These are phyloP conservation scores for Chromis chromis DNA, from an alignment of 2,797 vertebrate genomes.

Conservation along the genomic window DNA sequence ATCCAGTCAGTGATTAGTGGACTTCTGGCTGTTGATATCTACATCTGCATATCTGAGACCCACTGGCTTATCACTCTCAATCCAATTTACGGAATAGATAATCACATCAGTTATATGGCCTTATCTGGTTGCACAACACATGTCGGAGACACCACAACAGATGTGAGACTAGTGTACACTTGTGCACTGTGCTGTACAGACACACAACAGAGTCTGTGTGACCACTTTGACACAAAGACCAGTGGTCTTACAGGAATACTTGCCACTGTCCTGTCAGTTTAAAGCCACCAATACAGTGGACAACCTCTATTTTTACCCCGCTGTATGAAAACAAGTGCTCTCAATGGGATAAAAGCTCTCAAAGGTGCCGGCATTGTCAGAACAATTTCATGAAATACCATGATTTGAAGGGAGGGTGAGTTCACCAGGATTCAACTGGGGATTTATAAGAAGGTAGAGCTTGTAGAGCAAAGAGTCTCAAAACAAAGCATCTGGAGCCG, in stretches of 20 bases:
- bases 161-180: background rate
- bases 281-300: slow-evolving; percentile 20
- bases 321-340: slow-evolving; percentile 41
- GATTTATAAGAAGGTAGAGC: slow-evolving; percentile 39
- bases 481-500: slow-evolving; percentile 41
- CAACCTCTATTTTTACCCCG: slow-evolving; percentile 44
- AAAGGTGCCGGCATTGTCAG: slow-evolving; percentile 45
- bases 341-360: slow-evolving; percentile 28
- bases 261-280: slow-evolving; percentile 21
- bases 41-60: slow-evolving; percentile 19
- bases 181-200: background rate
- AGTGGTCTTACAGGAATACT: slow-evolving; percentile 18
- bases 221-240: slow-evolving; percentile 1
- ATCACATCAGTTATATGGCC: slow-evolving; percentile 52
- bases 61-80: slow-evolving; percentile 48
- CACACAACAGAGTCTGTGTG: background rate
- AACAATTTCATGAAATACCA: slow-evolving; percentile 42
- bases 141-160: slow-evolving; percentile 25
- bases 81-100: slow-evolving; percentile 60
- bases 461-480: slow-evolving; percentile 22
- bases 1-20: slow-evolving; percentile 25
- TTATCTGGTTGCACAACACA: slow-evolving; percentile 47
- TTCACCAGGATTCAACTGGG: slow-evolving; percentile 39
- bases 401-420: slow-evolving; percentile 28
- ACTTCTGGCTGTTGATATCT: slow-evolving; percentile 29